Conservation (phyloP, 2,797 vertebrate genomes). For the Microhierax caerulescens region DNA sequence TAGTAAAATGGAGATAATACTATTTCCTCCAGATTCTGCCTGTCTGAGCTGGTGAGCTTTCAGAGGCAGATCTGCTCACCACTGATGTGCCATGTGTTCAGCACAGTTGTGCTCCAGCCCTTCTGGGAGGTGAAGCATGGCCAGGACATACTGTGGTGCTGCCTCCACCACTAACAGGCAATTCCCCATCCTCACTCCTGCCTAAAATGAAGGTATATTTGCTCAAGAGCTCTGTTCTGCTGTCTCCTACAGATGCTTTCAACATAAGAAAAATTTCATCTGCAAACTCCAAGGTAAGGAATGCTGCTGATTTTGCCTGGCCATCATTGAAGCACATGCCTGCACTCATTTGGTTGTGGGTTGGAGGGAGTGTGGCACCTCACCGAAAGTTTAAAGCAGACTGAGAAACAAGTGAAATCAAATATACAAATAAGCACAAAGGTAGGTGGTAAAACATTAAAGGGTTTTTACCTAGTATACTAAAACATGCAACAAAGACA, state of each 20-base stretch:
- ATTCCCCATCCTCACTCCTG: neutral
- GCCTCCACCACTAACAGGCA: neutral
- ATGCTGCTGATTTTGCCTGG: neutral
- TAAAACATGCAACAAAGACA: neutral
- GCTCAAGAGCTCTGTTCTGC: neutral
- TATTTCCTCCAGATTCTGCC: neutral
- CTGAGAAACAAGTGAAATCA: neutral
- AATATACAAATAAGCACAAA: neutral
- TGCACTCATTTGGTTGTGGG: neutral
- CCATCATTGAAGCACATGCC: accelerated
- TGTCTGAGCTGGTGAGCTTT: neutral
- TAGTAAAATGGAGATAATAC: neutral
- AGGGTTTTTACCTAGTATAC: too few species aligned
- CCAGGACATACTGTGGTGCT: accelerated
- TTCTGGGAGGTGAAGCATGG: accelerated
- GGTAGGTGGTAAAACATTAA: neutral
- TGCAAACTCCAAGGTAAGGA: neutral
- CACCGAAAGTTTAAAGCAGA: neutral
- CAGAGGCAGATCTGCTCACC: neutral
- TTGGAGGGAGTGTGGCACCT: neutral
- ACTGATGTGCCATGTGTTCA: accelerated
- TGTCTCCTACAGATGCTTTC: neutral
- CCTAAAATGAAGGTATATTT: neutral
- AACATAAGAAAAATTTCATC: neutral
- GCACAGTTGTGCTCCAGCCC: neutral